Evolutionary conservation across 2,797 vertebrate species (phyloP).

Genomic region (Pseudopleuronectes americanus): DNA sequence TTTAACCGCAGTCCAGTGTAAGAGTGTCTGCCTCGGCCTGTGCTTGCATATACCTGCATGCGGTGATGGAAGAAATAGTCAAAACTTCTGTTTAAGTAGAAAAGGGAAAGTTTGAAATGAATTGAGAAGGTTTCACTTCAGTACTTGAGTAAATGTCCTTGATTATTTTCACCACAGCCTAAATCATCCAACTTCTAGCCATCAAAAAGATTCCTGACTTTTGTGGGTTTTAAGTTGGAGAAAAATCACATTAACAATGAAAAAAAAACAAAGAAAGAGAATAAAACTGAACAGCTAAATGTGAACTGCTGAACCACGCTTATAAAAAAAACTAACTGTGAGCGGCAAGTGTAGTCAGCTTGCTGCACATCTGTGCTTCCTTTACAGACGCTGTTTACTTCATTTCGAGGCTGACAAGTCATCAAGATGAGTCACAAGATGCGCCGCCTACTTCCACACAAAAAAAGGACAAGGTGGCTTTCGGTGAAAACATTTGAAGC

Average conservation of each 20-base stretch:
- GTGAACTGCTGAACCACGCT: neutral
- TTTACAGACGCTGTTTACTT: conserved; percentile 47
- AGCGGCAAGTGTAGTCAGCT: conserved; percentile 17
- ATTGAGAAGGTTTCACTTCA: neutral
- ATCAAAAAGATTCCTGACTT: neutral
- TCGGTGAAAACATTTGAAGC: conserved; percentile 39
- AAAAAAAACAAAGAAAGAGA: neutral
- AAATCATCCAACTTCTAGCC: neutral
- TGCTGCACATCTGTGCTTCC: conserved; percentile 24
- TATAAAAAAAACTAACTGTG: neutral
- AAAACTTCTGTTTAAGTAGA: neutral
- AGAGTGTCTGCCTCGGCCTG: conserved; percentile 3
- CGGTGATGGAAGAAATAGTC: neutral
- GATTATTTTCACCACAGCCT: neutral
- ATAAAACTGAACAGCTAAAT: neutral
- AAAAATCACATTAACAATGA: neutral
- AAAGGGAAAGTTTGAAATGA: neutral
- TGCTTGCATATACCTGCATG: neutral
- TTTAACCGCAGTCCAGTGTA: conserved; percentile 1
- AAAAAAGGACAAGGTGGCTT: conserved; percentile 31
- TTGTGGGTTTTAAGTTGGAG: neutral
- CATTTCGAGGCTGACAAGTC: conserved; percentile 59
- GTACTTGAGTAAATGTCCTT: neutral
- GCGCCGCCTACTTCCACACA: conserved; percentile 17
- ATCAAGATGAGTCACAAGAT: conserved; percentile 49